A percentile compares a stretch with the other conserved stretches of the same genome.
These are phyloP conservation scores for Prunella fulvescens DNA, from an alignment of 2,113 vertebrate species.

Conservation along the genomic window DNA sequence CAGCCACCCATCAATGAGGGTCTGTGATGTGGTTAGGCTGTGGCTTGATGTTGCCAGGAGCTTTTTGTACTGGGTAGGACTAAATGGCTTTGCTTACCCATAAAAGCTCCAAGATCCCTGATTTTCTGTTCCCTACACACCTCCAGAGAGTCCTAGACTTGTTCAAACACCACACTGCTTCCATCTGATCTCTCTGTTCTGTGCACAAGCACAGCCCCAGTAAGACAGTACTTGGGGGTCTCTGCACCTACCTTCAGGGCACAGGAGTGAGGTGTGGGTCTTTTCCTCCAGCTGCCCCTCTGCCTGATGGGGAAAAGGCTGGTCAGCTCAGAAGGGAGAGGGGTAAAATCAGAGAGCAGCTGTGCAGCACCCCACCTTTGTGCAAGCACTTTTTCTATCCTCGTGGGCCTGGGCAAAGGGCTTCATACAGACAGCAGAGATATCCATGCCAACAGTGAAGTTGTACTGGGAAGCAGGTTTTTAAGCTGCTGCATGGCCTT, in stretches of 20 bases:
- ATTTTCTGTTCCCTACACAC: background rate
- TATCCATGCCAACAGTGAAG: too few relatives aligned
- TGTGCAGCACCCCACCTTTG: background rate
- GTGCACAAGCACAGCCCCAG: background rate
- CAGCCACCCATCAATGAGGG: background rate
- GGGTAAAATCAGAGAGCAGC: background rate
- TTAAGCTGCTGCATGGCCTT: background rate
- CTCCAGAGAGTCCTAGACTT: background rate
- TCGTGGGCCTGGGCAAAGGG: background rate
- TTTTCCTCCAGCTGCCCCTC: conserved; percentile 57
- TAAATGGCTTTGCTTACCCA: background rate
- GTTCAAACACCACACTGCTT: background rate
- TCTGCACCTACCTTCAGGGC: conserved; percentile 38
- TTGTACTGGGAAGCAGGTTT: background rate
- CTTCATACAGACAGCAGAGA: background rate
- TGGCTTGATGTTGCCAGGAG: background rate
- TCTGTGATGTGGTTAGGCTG: background rate
- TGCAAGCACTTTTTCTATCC: background rate
- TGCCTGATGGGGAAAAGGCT: conserved; percentile 9
- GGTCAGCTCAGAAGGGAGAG: background rate
- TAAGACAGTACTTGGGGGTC: background rate
- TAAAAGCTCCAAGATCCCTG: background rate
- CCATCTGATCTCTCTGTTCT: background rate
- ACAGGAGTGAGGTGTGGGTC: conserved; percentile 51
- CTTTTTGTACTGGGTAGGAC: background rate